A percentile compares a stretch with the other conserved stretches of the same genome.
Conservation (phyloP, 2,888 invertebrate genomes). For the Callinectes sapidus region DNA sequence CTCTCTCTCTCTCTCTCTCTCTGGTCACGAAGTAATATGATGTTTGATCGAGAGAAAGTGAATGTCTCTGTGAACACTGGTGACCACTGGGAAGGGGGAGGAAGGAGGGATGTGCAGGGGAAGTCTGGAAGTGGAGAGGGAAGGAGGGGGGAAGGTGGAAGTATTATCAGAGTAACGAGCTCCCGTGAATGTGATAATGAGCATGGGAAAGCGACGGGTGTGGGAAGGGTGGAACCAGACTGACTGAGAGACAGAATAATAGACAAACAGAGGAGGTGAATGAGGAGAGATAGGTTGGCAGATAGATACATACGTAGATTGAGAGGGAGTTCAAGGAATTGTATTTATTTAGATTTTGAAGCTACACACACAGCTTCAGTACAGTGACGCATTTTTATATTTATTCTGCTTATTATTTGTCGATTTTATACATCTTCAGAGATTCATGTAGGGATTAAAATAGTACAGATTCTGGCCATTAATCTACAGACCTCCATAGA, state of each 20-base stretch:
- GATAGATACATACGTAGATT: not conserved
- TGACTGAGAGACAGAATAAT: constrained; percentile 36
- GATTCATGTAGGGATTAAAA: too few species aligned
- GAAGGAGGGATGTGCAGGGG: not conserved
- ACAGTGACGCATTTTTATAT: too few species aligned
- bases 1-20: constrained; percentile 26
- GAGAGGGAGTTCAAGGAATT: not conserved
- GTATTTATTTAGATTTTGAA: too few species aligned
- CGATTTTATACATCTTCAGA: too few species aligned
- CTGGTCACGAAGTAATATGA: not conserved
- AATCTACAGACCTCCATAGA: too few species aligned
- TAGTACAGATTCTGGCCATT: too few species aligned
- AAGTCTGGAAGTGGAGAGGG: not conserved
- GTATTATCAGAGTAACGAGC: not conserved
- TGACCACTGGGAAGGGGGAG: not conserved
- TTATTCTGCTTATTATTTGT: too few species aligned
- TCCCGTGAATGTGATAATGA: not conserved
- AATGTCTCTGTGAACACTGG: not conserved
- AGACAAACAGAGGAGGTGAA: not conserved
- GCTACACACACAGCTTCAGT: not conserved
- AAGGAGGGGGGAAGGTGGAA: not conserved
- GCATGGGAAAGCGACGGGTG: not conserved
- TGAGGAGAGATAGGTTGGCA: not conserved
- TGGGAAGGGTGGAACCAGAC: constrained; percentile 29
- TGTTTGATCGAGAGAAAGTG: not conserved